Evolutionary conservation across 2,888 invertebrate species (phyloP), one percentile per base, ranked within the genome.

Genomic region (Stenotaenia linearis): DNA sequence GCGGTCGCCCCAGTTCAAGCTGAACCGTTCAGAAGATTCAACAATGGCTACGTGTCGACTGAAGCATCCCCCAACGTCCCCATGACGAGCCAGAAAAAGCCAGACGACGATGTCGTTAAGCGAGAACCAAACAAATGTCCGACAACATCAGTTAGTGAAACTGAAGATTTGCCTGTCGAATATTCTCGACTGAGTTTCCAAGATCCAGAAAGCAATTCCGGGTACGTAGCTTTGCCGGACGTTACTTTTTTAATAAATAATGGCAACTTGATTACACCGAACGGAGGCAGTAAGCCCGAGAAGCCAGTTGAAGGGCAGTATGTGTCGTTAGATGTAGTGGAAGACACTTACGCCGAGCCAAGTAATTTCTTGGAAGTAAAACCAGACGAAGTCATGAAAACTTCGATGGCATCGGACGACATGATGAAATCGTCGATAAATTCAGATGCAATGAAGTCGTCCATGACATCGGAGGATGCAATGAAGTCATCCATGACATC

Each of bases 101-200:
- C 4, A 32, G 32, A 32, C 9, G 32, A 32, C 4, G 32, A 32
- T 32, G 32, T 32, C 9, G 9, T 6, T 6, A 32, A 32, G 32
- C 4, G 32, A 32, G 32, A 32, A 6, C 9, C 9, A 9, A 32
- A 4, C 3, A 45, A 45, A 45, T 45, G 45, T 18, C 12, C 45
- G n/a, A n/a, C n/a, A n/a, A n/a, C n/a, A 45, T 4, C 45, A 7
- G 45, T 45, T 45, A 28, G 15, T n/a, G 69, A 69, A 12, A 28
- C 69, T 4, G 69, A 69, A 25, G 69, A 69, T 69, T 28, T 69
- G 15, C 77, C 77, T 6, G 75, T 75, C 12, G 37, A 75, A 30
- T 78, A 78, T 32, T 78, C 78, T 4, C 35, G 78, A 21, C 18
- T 78, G 12, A 78, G 78, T 78, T 61, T 78, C 23, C 56, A 50